A percentile compares a stretch with the other conserved stretches of the same genome.
phyloP scores from a whole-genome alignment of 2,113 vertebrate species.

The Gadus macrocephalus region DNA sequence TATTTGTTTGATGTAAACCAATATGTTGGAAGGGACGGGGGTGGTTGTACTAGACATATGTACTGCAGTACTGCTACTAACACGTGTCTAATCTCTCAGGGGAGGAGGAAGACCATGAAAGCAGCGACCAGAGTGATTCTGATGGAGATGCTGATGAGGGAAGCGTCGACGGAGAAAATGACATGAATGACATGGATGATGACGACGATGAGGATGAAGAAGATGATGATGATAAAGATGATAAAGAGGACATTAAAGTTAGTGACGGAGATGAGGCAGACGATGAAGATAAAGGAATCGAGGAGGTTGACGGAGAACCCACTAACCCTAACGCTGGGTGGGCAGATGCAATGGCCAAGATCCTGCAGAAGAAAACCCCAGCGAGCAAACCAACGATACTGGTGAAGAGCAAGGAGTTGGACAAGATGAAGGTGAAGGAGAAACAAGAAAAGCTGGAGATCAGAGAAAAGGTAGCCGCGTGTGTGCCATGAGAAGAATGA shows the following conservation, averaged over 20 bases:
- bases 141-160: slow-evolving; percentile 2
- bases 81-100: background rate
- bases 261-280: slow-evolving; percentile 9
- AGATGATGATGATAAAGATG: slow-evolving; percentile 5
- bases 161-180: slow-evolving; percentile 14
- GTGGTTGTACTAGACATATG: too few species aligned
- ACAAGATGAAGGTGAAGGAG: slow-evolving; percentile 75
- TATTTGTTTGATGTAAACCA: too few species aligned
- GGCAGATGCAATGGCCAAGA: slow-evolving; percentile 95
- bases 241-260: slow-evolving; percentile 5
- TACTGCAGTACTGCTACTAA: too few species aligned
- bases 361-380: slow-evolving; percentile 80
- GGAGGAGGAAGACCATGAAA: slow-evolving; percentile 7
- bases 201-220: slow-evolving; percentile 2
- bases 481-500: background rate
- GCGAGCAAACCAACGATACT: slow-evolving; percentile 77
- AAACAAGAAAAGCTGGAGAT: slow-evolving; percentile 75
- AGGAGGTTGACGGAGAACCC: slow-evolving; percentile 22
- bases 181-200: background rate
- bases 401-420: slow-evolving; percentile 80
- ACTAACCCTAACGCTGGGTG: slow-evolving; percentile 73
- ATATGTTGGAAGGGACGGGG: too few species aligned
- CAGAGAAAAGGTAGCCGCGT: slow-evolving; percentile 74
- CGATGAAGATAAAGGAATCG: background rate
- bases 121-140: slow-evolving; percentile 16